Conservation (phyloP, 2,888 invertebrate genomes). For the Euphydryas editha region DNA sequence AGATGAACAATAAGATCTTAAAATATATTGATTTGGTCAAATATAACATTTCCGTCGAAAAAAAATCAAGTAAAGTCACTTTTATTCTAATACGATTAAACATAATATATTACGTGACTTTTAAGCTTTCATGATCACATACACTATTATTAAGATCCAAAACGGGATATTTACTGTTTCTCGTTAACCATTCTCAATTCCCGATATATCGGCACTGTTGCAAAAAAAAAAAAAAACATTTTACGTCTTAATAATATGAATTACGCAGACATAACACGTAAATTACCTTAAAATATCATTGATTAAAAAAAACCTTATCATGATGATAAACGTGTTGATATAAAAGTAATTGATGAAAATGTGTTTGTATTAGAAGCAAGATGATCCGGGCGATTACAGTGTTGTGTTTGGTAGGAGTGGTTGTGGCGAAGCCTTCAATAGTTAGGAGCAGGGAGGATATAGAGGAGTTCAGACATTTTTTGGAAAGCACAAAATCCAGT, state of each 20-base stretch:
- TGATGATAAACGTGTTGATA: slow-evolving; percentile 27
- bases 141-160: too few relatives aligned
- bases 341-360: slow-evolving; percentile 24
- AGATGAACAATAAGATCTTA: too few relatives aligned
- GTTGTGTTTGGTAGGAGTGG: slow-evolving; percentile 54
- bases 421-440: slow-evolving; percentile 56
- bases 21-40: too few relatives aligned
- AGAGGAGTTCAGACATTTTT: slow-evolving; percentile 62
- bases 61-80: too few relatives aligned
- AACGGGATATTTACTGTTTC: too few relatives aligned
- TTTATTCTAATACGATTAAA: too few relatives aligned
- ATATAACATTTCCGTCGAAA: too few relatives aligned
- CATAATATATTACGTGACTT: too few relatives aligned
- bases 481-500: slow-evolving; percentile 66
- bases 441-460: slow-evolving; percentile 62
- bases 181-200: too few relatives aligned
- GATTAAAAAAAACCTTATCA: slow-evolving; percentile 15
- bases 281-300: neutral
- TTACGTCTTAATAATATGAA: neutral
- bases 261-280: neutral
- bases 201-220: too few relatives aligned
- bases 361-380: slow-evolving; percentile 30
- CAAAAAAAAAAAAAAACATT: too few relatives aligned
- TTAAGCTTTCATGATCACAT: too few relatives aligned
- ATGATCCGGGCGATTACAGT: slow-evolving; percentile 58